Percentiles rank a stretch among this genome's conserved stretches.
These are phyloP conservation scores for Stramonita haemastoma DNA, from an alignment of 2,888 invertebrate species.

Conservation along the genomic window DNA sequence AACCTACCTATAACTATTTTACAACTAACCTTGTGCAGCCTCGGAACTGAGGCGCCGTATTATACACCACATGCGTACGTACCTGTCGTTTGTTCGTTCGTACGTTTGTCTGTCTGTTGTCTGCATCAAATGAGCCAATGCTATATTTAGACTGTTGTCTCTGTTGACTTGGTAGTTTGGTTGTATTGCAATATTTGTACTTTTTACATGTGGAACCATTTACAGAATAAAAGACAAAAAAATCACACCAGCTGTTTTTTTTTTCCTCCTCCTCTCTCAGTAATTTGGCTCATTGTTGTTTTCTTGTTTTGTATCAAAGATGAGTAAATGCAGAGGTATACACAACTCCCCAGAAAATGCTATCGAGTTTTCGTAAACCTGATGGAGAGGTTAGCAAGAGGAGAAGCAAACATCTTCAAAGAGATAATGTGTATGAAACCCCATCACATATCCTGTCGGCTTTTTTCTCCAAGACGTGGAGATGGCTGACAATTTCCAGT, in stretches of 20 bases:
- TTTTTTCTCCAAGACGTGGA: too few relatives aligned
- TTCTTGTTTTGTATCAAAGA: slow-evolving; percentile 4
- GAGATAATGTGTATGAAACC: too few relatives aligned
- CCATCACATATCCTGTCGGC: too few relatives aligned
- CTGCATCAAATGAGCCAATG: slow-evolving; percentile 45
- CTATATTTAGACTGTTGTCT: slow-evolving; percentile 52
- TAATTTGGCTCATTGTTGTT: slow-evolving; percentile 11
- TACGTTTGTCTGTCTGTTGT: slow-evolving; percentile 44
- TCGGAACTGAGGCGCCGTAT: slow-evolving; percentile 13
- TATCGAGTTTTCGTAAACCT: neutral
- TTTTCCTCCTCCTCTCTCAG: neutral
- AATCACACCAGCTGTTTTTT: slow-evolving; percentile 35
- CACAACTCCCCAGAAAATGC: neutral
- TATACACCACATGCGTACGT: slow-evolving; percentile 31
- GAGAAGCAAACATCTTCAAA: neutral
- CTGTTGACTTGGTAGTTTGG: slow-evolving; percentile 60
- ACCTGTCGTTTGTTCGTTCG: slow-evolving; percentile 33
- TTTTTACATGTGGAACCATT: slow-evolving; percentile 71
- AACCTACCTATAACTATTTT: slow-evolving; percentile 27
- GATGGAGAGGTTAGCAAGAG: neutral
- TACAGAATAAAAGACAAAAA: slow-evolving; percentile 59
- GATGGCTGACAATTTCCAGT: too few relatives aligned
- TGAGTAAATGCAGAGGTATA: neutral
- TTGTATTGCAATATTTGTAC: slow-evolving; percentile 72
- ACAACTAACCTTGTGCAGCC: slow-evolving; percentile 36